phyloP scores from a whole-genome alignment of 2,888 invertebrate genomes.

The Eurytoma californica region DNA sequence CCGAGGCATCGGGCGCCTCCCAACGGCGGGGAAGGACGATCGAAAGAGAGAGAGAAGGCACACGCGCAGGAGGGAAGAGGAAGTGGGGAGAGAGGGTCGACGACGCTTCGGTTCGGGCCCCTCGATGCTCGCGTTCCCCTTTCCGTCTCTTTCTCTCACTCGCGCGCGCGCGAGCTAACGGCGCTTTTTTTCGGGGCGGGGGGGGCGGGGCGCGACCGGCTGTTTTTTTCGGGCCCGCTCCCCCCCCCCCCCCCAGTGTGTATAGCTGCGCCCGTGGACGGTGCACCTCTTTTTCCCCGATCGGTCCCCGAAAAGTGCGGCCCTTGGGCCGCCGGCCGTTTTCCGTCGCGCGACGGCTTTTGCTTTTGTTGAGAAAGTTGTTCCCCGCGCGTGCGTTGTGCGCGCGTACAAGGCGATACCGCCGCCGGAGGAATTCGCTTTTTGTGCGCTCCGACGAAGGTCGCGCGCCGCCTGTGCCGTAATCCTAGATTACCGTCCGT shows the following conservation, averaged over 20 bases:
- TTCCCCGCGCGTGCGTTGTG: neutral
- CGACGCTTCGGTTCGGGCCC: too few relatives aligned
- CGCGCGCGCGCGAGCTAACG: constrained; percentile 30
- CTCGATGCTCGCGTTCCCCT: neutral
- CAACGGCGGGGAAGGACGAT: constrained; percentile 1
- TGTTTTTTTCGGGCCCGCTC: constrained; percentile 27
- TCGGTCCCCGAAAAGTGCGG: neutral
- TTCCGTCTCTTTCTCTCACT: constrained; percentile 11
- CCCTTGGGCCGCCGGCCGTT: neutral
- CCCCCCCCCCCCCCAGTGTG: too few relatives aligned
- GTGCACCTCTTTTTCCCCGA: neutral
- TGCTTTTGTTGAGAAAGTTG: neutral
- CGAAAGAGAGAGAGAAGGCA: neutral
- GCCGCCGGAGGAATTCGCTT: too few relatives aligned
- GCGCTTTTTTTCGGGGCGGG: constrained; percentile 45
- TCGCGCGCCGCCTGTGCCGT: too few relatives aligned
- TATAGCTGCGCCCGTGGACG: neutral
- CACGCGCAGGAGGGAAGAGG: neutral
- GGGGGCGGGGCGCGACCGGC: too few relatives aligned
- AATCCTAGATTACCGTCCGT: too few relatives aligned
- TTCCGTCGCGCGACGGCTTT: neutral
- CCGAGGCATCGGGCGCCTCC: neutral
- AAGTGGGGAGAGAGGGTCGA: neutral
- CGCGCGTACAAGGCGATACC: too few relatives aligned
- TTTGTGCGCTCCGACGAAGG: too few relatives aligned